These are phyloP conservation scores for Premnoplex brunnescens DNA, from an alignment of 2,797 vertebrate species.

Conservation along the genomic window DNA sequence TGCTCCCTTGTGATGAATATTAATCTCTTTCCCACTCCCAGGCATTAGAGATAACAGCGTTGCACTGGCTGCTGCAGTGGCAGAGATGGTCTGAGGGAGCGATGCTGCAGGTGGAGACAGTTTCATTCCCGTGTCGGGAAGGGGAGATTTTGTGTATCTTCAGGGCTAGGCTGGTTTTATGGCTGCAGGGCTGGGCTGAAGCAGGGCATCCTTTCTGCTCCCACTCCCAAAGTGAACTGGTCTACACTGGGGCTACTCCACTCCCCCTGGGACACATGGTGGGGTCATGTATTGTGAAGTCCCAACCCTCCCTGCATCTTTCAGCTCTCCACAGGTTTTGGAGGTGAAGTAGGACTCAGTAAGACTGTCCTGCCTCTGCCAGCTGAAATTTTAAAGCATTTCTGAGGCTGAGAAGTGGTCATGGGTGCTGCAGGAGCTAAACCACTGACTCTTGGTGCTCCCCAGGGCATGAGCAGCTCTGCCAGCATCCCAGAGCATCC, in stretches of 20 bases:
- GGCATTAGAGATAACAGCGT: slow-evolving; percentile 33
- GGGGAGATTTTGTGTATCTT: not conserved
- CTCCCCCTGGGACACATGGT: not conserved
- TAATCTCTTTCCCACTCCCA: slow-evolving; percentile 52
- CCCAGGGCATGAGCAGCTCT: not conserved
- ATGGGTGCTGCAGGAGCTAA: not conserved
- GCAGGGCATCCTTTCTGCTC: not conserved
- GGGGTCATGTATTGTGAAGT: fast-evolving
- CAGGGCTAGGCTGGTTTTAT: not conserved
- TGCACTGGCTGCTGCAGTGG: not conserved
- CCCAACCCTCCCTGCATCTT: not conserved
- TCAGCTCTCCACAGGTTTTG: not conserved
- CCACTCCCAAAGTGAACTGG: fast-evolving
- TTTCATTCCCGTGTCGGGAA: fast-evolving
- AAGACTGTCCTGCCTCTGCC: not conserved
- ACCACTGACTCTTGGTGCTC: not conserved
- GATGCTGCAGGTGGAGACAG: not conserved
- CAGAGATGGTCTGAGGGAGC: not conserved
- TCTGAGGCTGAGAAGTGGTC: not conserved
- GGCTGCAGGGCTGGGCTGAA: not conserved
- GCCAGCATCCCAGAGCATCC: not conserved
- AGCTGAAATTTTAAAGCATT: not conserved
- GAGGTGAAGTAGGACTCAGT: not conserved
- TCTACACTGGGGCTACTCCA: fast-evolving
- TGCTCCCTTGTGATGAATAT: slow-evolving; percentile 69